Evolutionary conservation across 2,797 vertebrate genomes (phyloP).

Genomic region (Sebastes kiyomatsui): DNA sequence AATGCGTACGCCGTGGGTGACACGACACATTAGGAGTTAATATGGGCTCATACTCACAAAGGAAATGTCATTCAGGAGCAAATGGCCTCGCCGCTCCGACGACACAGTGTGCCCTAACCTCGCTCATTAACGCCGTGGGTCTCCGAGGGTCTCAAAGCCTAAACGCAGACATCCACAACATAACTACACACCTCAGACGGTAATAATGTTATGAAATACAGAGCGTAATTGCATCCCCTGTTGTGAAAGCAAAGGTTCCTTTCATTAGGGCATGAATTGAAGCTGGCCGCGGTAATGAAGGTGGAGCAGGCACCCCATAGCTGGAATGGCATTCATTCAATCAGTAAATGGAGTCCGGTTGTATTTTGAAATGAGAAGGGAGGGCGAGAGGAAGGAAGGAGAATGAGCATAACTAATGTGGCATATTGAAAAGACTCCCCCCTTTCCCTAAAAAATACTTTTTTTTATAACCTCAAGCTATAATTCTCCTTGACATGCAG

Average conservation of each 20-base stretch:
- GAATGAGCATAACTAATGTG: conserved; percentile 9
- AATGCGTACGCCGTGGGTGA: conserved; percentile 36
- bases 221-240: conserved; percentile 49
- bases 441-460: not conserved
- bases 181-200: conserved; percentile 17
- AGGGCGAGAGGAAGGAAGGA: not conserved
- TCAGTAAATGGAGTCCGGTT: conserved; percentile 33
- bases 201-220: conserved; percentile 49
- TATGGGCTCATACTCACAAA: conserved; percentile 45
- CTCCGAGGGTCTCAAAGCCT: conserved; percentile 31
- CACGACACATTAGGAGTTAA: conserved; percentile 48
- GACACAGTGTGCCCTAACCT: conserved; percentile 24
- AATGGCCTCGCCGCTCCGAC: conserved; percentile 48
- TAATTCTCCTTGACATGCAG: conserved; percentile 63
- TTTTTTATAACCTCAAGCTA: conserved; percentile 37
- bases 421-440: conserved; percentile 24
- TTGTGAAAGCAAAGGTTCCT: conserved; percentile 46
- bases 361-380: conserved; percentile 16
- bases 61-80: conserved; percentile 55
- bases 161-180: conserved; percentile 25
- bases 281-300: conserved; percentile 37
- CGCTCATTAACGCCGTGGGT: conserved; percentile 44
- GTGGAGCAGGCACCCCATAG: conserved; percentile 28
- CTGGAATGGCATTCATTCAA: conserved; percentile 35
- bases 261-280: conserved; percentile 49